phyloP scores from a whole-genome alignment of 2,888 invertebrate species.

The Onchidella celtica region DNA sequence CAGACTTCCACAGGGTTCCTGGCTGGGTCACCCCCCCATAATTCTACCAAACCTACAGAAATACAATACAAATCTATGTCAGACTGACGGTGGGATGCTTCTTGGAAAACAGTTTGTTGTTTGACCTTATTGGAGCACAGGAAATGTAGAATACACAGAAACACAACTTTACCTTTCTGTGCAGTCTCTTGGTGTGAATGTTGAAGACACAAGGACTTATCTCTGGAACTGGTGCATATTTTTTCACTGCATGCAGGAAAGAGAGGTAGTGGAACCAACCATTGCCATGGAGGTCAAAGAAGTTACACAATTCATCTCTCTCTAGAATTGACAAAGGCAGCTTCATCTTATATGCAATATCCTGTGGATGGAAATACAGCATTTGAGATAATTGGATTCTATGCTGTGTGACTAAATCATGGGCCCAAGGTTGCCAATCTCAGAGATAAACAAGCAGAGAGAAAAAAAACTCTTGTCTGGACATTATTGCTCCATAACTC shows the following conservation, averaged over 20 bases:
- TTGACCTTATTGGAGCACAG: too few relatives aligned
- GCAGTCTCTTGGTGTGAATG: slow-evolving; percentile 43
- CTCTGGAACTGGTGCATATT: background rate
- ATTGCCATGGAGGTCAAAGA: slow-evolving; percentile 44
- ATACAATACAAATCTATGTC: too few relatives aligned
- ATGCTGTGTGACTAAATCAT: background rate
- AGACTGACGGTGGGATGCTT: too few relatives aligned
- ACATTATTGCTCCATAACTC: too few relatives aligned
- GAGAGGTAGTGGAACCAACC: slow-evolving; percentile 48
- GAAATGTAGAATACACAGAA: background rate
- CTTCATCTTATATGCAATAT: slow-evolving; percentile 45
- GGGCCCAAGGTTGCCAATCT: too few relatives aligned
- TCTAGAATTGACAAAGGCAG: slow-evolving; percentile 33
- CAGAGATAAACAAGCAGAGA: too few relatives aligned
- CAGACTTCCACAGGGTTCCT: too few relatives aligned
- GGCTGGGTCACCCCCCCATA: too few relatives aligned
- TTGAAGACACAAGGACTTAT: slow-evolving; percentile 47
- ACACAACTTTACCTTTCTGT: slow-evolving; percentile 23
- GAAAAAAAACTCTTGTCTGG: too few relatives aligned
- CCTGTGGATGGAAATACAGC: slow-evolving; percentile 6
- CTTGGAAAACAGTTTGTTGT: too few relatives aligned
- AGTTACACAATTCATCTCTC: slow-evolving; percentile 31
- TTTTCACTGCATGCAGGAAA: slow-evolving; percentile 45
- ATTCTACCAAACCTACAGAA: too few relatives aligned
- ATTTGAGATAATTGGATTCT: background rate